Percentiles rank a stretch among this genome's conserved stretches.
These are phyloP conservation scores for Melanargia galathea DNA, from an alignment of 2,888 invertebrate species.

Conservation along the genomic window DNA sequence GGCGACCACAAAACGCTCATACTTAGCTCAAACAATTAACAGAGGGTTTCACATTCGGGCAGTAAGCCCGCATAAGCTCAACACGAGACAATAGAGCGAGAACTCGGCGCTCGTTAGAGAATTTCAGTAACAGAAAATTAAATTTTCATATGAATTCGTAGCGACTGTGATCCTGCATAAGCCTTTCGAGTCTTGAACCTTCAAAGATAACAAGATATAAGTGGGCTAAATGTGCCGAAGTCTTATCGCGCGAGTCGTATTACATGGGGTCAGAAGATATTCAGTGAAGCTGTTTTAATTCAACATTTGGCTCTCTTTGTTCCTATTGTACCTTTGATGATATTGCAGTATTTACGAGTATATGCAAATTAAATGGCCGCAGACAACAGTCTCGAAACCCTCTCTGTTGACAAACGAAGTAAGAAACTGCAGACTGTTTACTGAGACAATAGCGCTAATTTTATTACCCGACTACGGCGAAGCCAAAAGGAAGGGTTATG, in stretches of 20 bases:
- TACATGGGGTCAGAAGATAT: constrained; percentile 69
- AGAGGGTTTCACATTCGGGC: constrained; percentile 66
- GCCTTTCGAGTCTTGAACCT: constrained; percentile 65
- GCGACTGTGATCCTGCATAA: constrained; percentile 70
- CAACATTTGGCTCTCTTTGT: constrained; percentile 69
- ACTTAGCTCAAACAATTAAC: constrained; percentile 78
- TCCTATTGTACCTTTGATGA: constrained; percentile 56
- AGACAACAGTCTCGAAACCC: constrained; percentile 48
- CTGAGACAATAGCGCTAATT: constrained; percentile 60
- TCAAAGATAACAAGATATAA: constrained; percentile 72
- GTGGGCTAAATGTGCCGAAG: constrained; percentile 62
- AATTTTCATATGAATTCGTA: constrained; percentile 77
- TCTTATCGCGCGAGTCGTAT: constrained; percentile 67
- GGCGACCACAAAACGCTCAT: constrained; percentile 67
- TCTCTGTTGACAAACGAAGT: constrained; percentile 62
- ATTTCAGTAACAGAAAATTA: constrained; percentile 76
- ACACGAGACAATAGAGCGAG: constrained; percentile 71
- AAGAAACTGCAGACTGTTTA: constrained; percentile 59
- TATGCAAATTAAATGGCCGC: constrained; percentile 67
- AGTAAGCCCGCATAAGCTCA: constrained; percentile 73
- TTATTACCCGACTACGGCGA: no score
- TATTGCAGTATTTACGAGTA: constrained; percentile 65
- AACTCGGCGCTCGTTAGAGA: constrained; percentile 69
- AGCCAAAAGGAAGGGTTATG: no score
- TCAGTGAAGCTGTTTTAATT: constrained; percentile 70